Evolutionary conservation across 1,140 invertebrate genomes (phyloP), one percentile per base, ranked within the genome.

Genomic region (Diachasmimorpha longicaudata): DNA sequence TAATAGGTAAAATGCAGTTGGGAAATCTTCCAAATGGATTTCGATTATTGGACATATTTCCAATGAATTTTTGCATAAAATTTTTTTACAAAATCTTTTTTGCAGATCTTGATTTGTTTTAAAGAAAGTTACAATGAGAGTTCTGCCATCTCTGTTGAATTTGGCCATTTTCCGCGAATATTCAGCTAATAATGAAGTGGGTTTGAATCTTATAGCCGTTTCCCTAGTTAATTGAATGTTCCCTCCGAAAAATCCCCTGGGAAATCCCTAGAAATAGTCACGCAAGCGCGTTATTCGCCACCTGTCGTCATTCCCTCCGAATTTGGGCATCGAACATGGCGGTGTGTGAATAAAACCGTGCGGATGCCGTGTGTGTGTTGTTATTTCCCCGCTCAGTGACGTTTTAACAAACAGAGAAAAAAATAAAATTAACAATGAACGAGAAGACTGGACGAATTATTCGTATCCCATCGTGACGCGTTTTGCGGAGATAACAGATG

Each of bases 381-480:
- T 55, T 58, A 19, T 63, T 63, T 63, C 6, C 21, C 58, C 58
- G 0, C 58, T 19, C 23, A 11, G 58, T 63, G 58, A 63, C 58
- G 58, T 63, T 63, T 58, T 16, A 63, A 23, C 19, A 63, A 63
- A 63, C 58, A 63, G 6, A 63, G 6, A 63, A 63, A 25, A 63
- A 63, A 23, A 31, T 19, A 63, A 63, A 63, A 63, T 63, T 63
- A 63, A 63, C 58, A 63, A 63, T 63, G 58, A 63, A 13, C 58
- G 58, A 63, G 23, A 31, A 63, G 58, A 63, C 58, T 25, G 14
- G 23, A 23, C 19, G 58, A 63, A 23, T 63, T 63, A 63, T 63
- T 63, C 6, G 13, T 14, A 63, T 4, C 5, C 5, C 58, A 63
- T 63, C 58, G 21, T 63, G 58, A 63, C 21, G 19, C 19, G 58